These are phyloP conservation scores for Lepidocyrtoides sp. DNA, from an alignment of 2,888 invertebrate species.

Conservation along the genomic window DNA sequence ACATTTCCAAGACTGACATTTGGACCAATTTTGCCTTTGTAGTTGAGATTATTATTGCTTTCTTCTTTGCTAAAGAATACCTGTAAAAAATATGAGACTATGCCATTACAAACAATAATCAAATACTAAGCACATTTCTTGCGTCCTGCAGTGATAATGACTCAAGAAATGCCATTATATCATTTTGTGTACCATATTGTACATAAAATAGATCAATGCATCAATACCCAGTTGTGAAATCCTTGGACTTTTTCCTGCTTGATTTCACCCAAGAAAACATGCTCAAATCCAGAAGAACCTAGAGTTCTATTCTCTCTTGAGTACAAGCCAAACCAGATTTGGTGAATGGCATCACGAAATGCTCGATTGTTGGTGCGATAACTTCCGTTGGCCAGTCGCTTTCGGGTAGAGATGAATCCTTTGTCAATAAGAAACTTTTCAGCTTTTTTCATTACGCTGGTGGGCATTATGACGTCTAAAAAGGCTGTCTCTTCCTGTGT, in stretches of 20 bases:
- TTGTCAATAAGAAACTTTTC: constrained; percentile 90
- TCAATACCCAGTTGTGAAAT: constrained; percentile 97
- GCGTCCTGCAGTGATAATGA: no score
- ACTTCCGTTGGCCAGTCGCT: constrained; percentile 78
- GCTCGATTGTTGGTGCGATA: constrained; percentile 86
- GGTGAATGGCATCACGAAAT: constrained; percentile 86
- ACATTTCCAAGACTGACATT: constrained; percentile 80
- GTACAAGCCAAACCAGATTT: constrained; percentile 90
- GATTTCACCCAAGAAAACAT: constrained; percentile 95
- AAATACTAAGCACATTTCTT: no score
- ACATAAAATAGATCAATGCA: no score
- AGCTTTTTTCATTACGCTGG: constrained; percentile 91
- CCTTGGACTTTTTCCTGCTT: constrained; percentile 93
- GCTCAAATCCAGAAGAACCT: constrained; percentile 97
- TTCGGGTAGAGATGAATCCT: constrained; percentile 86
- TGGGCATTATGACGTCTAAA: constrained; percentile 92
- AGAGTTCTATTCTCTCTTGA: constrained; percentile 92
- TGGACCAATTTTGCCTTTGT: constrained; percentile 89
- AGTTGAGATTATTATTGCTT: constrained; percentile 90
- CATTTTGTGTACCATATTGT: no score
- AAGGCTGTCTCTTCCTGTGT: constrained; percentile 93
- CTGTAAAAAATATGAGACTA: no score
- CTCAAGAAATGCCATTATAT: no score
- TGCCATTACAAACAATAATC: no score
- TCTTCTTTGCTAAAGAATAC: constrained; percentile 94